Conservation (phyloP, 2,797 vertebrate genomes). For the Falco novaeseelandiae region DNA sequence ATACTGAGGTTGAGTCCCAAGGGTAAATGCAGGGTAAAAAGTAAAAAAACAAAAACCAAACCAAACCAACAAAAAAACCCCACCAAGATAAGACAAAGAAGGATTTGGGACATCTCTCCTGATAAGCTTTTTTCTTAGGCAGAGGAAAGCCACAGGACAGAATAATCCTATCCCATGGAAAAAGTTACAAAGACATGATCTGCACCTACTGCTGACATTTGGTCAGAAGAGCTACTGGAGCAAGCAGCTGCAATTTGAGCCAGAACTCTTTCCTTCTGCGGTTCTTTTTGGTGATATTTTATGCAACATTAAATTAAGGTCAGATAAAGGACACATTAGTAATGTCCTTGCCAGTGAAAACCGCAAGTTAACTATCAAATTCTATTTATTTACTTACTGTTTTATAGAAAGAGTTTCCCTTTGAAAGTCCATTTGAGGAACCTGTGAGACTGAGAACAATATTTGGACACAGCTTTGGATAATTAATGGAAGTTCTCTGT, state of each 20-base stretch:
- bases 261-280: neutral
- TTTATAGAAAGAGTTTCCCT: slow-evolving; percentile 8
- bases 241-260: slow-evolving; percentile 8
- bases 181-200: neutral
- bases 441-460: neutral
- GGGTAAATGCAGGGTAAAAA: neutral
- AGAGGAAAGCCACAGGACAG: neutral
- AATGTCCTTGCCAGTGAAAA: slow-evolving; percentile 15
- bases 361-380: neutral
- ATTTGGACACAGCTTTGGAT: neutral
- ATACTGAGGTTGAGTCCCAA: neutral
- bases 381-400: slow-evolving; percentile 33
- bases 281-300: neutral
- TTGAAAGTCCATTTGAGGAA: slow-evolving; percentile 16
- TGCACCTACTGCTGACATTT: neutral
- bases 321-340: slow-evolving; percentile 37
- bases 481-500: slow-evolving; percentile 11
- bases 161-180: neutral
- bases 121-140: neutral
- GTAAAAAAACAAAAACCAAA: neutral
- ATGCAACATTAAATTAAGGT: slow-evolving; percentile 37
- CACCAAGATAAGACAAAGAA: neutral
- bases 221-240: neutral
- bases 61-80: too few relatives aligned
- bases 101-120: neutral